Percentiles rank a stretch among this genome's conserved stretches.
Conservation (phyloP, 2,888 invertebrate species). For the Oscheius sp. region DNA sequence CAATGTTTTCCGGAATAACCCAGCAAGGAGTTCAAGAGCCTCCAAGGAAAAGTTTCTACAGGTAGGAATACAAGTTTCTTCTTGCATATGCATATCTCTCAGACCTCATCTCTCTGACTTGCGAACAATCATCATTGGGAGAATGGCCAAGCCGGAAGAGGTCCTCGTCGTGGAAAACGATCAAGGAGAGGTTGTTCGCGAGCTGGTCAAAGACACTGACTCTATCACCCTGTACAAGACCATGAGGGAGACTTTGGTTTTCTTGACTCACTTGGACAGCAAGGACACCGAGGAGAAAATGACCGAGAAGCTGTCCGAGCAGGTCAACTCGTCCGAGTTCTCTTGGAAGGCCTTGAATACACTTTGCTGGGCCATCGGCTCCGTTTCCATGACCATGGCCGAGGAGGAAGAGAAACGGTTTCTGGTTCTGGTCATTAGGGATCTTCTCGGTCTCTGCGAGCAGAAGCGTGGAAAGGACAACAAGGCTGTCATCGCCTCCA, state of each 20-base stretch:
- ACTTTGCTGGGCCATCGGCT: slow-evolving; percentile 98
- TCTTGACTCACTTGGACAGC: slow-evolving; percentile 97
- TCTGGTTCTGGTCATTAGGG: slow-evolving; percentile 97
- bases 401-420: slow-evolving; percentile 99
- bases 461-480: slow-evolving; percentile 99
- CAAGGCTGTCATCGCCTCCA: slow-evolving; percentile 98
- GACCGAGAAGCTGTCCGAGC: slow-evolving; percentile 97
- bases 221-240: slow-evolving; percentile 98
- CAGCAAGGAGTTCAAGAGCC: slow-evolving; percentile 36
- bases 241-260: slow-evolving; percentile 84
- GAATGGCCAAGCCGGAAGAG: slow-evolving; percentile 99
- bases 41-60: background rate
- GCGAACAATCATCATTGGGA: slow-evolving; percentile 95
- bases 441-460: slow-evolving; percentile 94
- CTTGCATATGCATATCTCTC: background rate
- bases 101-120: slow-evolving; percentile 77
- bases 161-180: slow-evolving; percentile 99
- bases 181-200: slow-evolving; percentile 93
- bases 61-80: background rate
- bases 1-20: slow-evolving; percentile 7
- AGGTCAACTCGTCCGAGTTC: slow-evolving; percentile 96
- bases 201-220: slow-evolving; percentile 99
- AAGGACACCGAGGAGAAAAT: slow-evolving; percentile 97
- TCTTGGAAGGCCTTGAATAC: slow-evolving; percentile 99
- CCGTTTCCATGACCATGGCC: slow-evolving; percentile 97